Evolutionary conservation across 2,888 invertebrate genomes (phyloP).

Genomic region (Serripes groenlandicus): DNA sequence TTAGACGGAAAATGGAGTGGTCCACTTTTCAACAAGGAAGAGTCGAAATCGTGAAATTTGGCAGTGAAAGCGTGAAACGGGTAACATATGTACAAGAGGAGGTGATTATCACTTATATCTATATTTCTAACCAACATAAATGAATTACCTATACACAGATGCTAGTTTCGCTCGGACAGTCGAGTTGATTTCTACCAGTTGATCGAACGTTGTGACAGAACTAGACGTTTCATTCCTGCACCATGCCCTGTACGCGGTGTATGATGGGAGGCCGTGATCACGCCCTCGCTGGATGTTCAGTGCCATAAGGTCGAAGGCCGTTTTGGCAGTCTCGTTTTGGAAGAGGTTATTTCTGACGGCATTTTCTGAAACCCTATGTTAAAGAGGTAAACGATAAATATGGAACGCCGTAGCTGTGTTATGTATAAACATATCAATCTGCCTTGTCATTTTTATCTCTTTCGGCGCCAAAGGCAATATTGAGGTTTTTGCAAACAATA

Average conservation of each 20-base stretch:
- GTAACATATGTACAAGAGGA: too few relatives aligned
- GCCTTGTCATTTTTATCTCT: too few relatives aligned
- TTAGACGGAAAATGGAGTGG: too few relatives aligned
- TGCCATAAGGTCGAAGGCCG: conserved; percentile 28
- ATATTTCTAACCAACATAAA: too few relatives aligned
- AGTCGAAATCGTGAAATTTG: too few relatives aligned
- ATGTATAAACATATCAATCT: too few relatives aligned
- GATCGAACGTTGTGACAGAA: background rate
- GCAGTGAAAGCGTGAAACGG: too few relatives aligned
- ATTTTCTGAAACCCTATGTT: background rate
- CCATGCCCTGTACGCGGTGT: conserved; percentile 2
- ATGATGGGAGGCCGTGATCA: conserved; percentile 38
- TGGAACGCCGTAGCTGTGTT: too few relatives aligned
- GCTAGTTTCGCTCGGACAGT: background rate
- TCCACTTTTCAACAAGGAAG: too few relatives aligned
- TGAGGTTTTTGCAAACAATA: too few relatives aligned
- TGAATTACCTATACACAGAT: background rate
- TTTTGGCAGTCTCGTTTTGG: background rate
- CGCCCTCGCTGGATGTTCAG: conserved; percentile 42
- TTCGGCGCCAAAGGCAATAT: too few relatives aligned
- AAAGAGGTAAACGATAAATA: background rate
- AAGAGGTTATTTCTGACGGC: conserved; percentile 9
- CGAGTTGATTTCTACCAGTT: background rate
- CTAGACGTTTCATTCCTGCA: conserved; percentile 10
- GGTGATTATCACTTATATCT: too few relatives aligned